phyloP scores from a whole-genome alignment of 2,113 vertebrate genomes.

The Python bivittatus region DNA sequence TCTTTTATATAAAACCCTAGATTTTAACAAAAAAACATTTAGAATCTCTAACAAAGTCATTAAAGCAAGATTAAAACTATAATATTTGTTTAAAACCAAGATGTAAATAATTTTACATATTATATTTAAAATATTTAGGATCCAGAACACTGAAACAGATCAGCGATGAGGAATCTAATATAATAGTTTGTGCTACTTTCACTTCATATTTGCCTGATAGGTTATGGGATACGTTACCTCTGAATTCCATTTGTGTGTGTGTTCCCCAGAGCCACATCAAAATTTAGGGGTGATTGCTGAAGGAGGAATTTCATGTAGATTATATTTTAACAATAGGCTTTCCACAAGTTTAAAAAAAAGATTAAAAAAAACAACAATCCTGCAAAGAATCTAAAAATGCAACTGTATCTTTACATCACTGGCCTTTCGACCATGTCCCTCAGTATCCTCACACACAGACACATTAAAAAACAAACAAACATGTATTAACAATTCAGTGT shows the following conservation, averaged over 20 bases:
- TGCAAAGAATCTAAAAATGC: background rate
- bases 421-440: background rate
- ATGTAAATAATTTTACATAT: background rate
- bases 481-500: background rate
- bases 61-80: background rate
- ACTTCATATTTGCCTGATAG: background rate
- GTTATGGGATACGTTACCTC: background rate
- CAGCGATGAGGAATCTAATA: background rate
- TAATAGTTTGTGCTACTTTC: background rate
- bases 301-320: background rate
- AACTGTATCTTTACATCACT: background rate
- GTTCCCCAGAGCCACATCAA: background rate
- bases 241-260: background rate
- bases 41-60: background rate
- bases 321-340: background rate
- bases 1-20: background rate
- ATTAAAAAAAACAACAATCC: background rate
- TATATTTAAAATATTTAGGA: background rate
- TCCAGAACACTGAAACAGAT: background rate
- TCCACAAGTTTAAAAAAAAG: background rate
- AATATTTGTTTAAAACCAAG: background rate
- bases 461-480: no score
- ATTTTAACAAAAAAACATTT: background rate
- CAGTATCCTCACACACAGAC: background rate
- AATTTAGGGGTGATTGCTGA: background rate